Base-by-base conservation (phyloP, 2,888 invertebrate genomes). In the Ophonus ardosiacus region DNA sequence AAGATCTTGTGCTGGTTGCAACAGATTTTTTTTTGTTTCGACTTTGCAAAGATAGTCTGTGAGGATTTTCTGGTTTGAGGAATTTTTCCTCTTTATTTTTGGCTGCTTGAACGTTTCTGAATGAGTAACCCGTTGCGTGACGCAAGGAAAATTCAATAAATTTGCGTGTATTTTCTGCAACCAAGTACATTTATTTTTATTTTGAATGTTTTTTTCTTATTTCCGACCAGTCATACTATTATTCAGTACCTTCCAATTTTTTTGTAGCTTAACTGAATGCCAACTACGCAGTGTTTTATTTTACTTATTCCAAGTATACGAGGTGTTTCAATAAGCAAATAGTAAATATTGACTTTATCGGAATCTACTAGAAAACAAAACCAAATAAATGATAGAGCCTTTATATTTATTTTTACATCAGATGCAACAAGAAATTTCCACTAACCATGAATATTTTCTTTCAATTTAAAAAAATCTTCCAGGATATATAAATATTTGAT, bases 111-210 rank as follows among this genome's bases (percentile, higher is more conserved):
- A 68, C 15, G n/a, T 68, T 68, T 21, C 68, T 68, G 68, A 68
- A 68, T 68, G 68, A 68, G 24, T 68, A 68, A 68, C n/a, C 24
- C 24, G 59, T 18, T 68, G 68, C 38, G 15, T 68, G 68, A 68
- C 68, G 38, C 15, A 68, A 59, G 13, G 31, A 68, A 68, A 68
- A 68, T 68, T 68, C 68, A 68, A 68, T 68, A 68, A 68, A 68
- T 68, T 68, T 68, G 68, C 68, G 68, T 68, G 68, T 68, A 68
- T 31, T 38, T 59, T 68, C 68, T 68, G 15, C 68, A 68, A 38
- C 68, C 68, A 68, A 68, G 68, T 68, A 68, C 68, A 24, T 40
- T 68, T 68, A 68, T 68, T 68, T 68, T 68, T 68, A 68, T 68
- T 68, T 68, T 68, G 31, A n/a, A n/a, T 24, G n/a, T 10, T 7